Evolutionary conservation across 2,888 invertebrate species (phyloP), one percentile per base, ranked within the genome.

Genomic region (Hypomecis punctinalis): DNA sequence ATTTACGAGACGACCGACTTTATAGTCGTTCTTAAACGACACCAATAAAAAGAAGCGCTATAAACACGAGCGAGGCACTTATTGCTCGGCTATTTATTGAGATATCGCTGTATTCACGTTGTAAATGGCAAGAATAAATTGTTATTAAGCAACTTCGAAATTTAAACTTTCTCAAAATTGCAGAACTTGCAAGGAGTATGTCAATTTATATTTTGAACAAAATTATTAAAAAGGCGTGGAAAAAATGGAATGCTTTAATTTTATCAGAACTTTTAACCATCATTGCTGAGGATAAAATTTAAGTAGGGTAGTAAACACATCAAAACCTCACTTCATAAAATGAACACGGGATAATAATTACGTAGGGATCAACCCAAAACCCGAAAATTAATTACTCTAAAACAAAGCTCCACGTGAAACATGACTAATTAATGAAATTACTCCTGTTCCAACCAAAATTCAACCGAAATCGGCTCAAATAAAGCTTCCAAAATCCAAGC

Each of bases 1-100:
- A 89, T 90, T 90, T 90, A 88, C 83, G 87, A 82, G 77, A 75
- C 77, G 76, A 78, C 82, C 81, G 77, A 85, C 79, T 90, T 90
- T 89, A 87, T 87, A 83, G 85, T 80, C 78, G 76, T 79, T 81
- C 84, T 88, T 86, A 88, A 90, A 86, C 87, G 86, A 81, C 78
- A 81, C 82, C 89, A 90, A 89, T 91, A 91, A 90, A 91, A 91
- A 88, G 84, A 89, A 86, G 78, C 70, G 81, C 85, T 72, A 82
- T 86, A 87, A 87, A 85, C 83, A 85, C 75, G 72, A 77, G 73
- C 76, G 76, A 72, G 76, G 75, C 78, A 79, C 80, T 82, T 82
- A 80, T 81, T 78, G 81, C 75, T 72, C 75, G 70, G 77, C 76
- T 76, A 79, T 80, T 83, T 82, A 82, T 80, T 78, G 78, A 75